phyloP scores from a whole-genome alignment of 2,113 vertebrate species.

The Benitochromis conjunctus region DNA sequence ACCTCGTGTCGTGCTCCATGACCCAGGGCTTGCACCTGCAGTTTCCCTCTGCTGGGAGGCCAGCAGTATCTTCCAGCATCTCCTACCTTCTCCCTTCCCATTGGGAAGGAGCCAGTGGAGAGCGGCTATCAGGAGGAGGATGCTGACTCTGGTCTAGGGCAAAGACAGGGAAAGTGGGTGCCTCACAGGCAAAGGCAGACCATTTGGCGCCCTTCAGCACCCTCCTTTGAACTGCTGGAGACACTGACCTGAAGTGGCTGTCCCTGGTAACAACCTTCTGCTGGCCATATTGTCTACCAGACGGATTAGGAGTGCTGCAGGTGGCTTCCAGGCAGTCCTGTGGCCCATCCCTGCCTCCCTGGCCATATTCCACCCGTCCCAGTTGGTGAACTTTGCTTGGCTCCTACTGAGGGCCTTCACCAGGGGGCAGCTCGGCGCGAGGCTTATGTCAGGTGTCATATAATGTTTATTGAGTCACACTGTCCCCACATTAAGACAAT shows the following conservation, averaged over 20 bases:
- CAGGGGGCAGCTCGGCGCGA: rapidly evolving
- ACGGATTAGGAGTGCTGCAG: background rate
- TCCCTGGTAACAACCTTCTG: background rate
- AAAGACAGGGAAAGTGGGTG: background rate
- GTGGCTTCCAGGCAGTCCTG: background rate
- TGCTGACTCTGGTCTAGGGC: background rate
- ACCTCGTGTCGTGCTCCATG: rapidly evolving
- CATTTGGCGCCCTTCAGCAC: background rate
- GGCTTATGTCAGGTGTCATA: background rate
- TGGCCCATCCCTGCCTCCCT: background rate
- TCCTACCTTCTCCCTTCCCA: rapidly evolving
- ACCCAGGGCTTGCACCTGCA: background rate
- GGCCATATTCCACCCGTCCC: background rate
- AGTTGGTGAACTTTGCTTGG: background rate
- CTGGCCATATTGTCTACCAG: background rate
- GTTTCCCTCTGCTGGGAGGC: background rate
- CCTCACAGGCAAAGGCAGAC: background rate
- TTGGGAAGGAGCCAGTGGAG: background rate
- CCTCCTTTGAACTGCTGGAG: background rate
- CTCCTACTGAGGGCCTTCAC: background rate
- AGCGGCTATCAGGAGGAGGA: background rate
- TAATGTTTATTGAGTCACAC: background rate
- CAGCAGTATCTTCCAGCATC: rapidly evolving
- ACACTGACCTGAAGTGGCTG: background rate
- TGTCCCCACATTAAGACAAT: background rate